These are phyloP conservation scores for Acrossocheilus wenchowensis DNA, from an alignment of 2,797 vertebrate genomes.

Conservation along the genomic window DNA sequence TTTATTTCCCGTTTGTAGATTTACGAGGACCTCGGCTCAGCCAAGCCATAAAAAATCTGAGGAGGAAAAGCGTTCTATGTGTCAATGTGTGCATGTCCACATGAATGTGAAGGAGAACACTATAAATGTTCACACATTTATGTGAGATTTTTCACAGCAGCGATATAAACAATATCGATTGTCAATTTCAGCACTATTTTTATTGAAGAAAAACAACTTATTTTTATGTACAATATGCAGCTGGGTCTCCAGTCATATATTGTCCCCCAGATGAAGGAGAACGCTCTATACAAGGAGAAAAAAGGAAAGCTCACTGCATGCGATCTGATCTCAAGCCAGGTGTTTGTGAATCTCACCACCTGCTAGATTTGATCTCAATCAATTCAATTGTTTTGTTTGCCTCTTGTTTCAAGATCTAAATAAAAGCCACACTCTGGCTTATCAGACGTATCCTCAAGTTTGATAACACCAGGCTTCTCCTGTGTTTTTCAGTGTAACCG, in stretches of 20 bases:
- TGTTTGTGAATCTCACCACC: constrained; percentile 1
- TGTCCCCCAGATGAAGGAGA: not conserved
- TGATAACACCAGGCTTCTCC: constrained; percentile 4
- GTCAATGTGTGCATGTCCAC: constrained; percentile 35
- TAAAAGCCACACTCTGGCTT: constrained; percentile 20
- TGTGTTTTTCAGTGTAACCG: not conserved
- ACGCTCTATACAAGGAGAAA: not conserved
- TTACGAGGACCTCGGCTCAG: constrained; percentile 55
- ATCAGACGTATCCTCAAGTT: constrained; percentile 30
- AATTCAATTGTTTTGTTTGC: constrained; percentile 10
- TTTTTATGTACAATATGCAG: constrained; percentile 29
- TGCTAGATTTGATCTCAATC: constrained; percentile 24
- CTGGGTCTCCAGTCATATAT: not conserved
- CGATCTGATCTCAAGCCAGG: not conserved
- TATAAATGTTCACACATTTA: constrained; percentile 49
- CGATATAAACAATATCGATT: constrained; percentile 44
- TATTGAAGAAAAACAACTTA: constrained; percentile 34
- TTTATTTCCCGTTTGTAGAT: constrained; percentile 63
- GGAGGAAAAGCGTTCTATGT: constrained; percentile 49
- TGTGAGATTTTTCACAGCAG: constrained; percentile 41
- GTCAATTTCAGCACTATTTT: constrained; percentile 42
- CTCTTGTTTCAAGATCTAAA: constrained; percentile 41
- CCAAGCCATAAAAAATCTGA: constrained; percentile 53
- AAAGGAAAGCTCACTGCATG: not conserved
- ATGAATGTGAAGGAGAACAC: constrained; percentile 13